Base-by-base conservation (phyloP, 2,113 vertebrate genomes). In the Leptobrachium leishanense region DNA sequence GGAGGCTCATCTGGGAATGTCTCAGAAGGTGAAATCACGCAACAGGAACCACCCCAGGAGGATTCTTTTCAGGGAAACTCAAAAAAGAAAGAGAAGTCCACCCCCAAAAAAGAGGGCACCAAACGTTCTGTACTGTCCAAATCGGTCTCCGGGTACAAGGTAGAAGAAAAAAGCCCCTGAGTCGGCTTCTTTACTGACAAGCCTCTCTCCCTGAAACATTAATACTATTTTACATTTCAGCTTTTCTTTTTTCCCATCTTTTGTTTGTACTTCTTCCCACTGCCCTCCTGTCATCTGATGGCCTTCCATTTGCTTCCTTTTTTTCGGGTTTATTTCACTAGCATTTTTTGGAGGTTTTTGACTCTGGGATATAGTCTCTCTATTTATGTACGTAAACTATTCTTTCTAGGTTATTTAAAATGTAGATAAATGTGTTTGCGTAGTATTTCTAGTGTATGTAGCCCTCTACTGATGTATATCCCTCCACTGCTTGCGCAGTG, bases 101-200 rank as follows among this genome's bases (percentile, higher is more conserved):
- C 95, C 43, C 92, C 93, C 11, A 90, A 93, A 87, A 98, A 97
- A 93, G 97, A 99, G 7, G 89, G 91, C 86, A 87, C 91, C 90
- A 94, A 93, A 85, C 96, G 95, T 84, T 91, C 91, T 92, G 89
- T 91, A 85, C 88, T 93, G 89, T 93, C 95, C 93, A 99, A 98
- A 92, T 90, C 94, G 89, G 90, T 94, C 86, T 93, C 95, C 87
- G 97, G 96, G 95, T 97, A 98, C 95, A 99, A 99, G 97, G 97
- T 97, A 95, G 98, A 99, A 95, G 97, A 98, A 91, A 98, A 98
- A 96, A 97, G 94, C 93, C 96, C 95, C 95, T 98, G 96, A 99
- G 89, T 92, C 89, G 90, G 91, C 92, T 88, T 90, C 87, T 85
- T 89, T 85, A 82, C 84, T 85, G 90, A 86, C 81, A 87, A 91